A percentile compares a stretch with the other conserved stretches of the same genome.
Evolutionary conservation across 2,797 vertebrate species (phyloP).

Genomic region (Coendou prehensilis): DNA sequence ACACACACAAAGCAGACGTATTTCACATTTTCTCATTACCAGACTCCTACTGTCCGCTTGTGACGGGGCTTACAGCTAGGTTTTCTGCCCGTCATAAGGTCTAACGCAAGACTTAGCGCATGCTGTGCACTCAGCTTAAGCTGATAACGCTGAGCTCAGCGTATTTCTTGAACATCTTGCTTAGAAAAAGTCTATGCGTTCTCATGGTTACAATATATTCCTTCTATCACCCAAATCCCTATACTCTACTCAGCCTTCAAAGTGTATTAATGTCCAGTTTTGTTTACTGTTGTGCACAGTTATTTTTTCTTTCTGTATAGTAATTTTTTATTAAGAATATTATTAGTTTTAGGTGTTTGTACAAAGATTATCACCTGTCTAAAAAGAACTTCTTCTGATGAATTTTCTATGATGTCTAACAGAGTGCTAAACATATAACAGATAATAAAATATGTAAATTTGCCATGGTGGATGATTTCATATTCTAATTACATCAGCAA

Average conservation of each 20-base stretch:
- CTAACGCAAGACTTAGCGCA: background rate
- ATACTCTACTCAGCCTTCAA: background rate
- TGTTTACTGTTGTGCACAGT: background rate
- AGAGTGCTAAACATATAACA: background rate
- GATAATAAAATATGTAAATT: background rate
- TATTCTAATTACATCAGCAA: background rate
- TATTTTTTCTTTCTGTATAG: background rate
- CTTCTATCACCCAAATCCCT: background rate
- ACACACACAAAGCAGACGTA: background rate
- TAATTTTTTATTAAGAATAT: constrained; percentile 6
- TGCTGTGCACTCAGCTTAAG: background rate
- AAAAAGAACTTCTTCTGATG: background rate
- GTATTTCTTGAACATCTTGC: background rate
- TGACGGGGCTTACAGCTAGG: background rate
- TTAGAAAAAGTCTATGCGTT: background rate
- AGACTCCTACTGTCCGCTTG: background rate
- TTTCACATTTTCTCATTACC: background rate
- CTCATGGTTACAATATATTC: background rate
- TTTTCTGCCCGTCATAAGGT: background rate
- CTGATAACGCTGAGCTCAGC: background rate
- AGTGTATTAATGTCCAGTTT: background rate
- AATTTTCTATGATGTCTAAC: background rate
- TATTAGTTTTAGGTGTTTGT: background rate
- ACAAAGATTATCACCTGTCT: background rate
- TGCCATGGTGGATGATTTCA: background rate